Base-by-base conservation (phyloP, 1,140 invertebrate genomes). In the Nephila pilipes region DNA sequence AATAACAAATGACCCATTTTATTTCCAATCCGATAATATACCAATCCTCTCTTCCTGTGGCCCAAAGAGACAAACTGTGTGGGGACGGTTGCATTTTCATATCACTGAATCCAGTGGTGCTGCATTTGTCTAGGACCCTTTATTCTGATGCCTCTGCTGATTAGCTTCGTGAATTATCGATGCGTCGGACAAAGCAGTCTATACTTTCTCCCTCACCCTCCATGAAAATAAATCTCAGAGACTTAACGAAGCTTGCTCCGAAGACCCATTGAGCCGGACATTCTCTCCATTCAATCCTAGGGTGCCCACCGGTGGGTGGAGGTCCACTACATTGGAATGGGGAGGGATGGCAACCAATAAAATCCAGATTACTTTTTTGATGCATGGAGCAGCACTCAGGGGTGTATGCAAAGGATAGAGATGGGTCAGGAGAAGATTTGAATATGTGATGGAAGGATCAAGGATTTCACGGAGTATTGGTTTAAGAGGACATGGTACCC, bases 111-210 rank as follows among this genome's bases (percentile, higher is more conserved):
- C 80, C 46, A 12, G 46, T 12, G 36, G 46, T 12, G 36, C 46
- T 38, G 22, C 22, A 29, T 36, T 75, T 36, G 38, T 65, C 63
- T 10, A 46, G 6, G 46, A 46, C 32, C 69, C 69, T 75, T 81
- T 81, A 85, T 85, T 60, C 57, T 20, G 83, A 85, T 85, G 54
- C 83, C 57, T 60, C 10, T 32, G 57, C 29, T 85, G 83, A 85
- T 85, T 85, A 85, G 32, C 57, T 58, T 85, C 83, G 55, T 85
- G 83, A 85, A 85, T 85, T 58, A 85, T 60, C 83, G 83, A 85
- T 29, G 83, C 69, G 38, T 54, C 20, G 83, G 55, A 85, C 32
- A 32, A 60, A 85, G 57, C 54, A 54, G 57, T 54, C 54, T 32
- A 36, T 75, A 18, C 69, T 36, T 75, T 75, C 69, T 36, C 69